Evolutionary conservation across 2,113 vertebrate species (phyloP).

Genomic region (Puma concolor): DNA sequence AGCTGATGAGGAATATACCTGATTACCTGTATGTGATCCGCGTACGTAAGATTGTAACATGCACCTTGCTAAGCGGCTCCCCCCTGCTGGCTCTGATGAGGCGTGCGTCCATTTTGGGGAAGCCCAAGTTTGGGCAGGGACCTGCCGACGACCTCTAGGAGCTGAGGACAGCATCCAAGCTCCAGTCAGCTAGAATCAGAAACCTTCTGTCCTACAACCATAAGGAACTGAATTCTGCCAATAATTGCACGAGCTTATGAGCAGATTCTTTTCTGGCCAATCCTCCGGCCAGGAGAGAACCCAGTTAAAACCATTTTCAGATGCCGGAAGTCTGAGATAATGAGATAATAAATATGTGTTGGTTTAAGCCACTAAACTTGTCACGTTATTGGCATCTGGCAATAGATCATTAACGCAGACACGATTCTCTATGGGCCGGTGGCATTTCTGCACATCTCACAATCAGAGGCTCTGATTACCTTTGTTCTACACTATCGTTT

Average conservation of each 20-base stretch:
- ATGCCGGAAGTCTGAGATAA: neutral
- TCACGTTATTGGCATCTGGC: neutral
- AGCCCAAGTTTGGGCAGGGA: neutral
- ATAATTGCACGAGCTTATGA: neutral
- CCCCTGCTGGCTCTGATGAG: neutral
- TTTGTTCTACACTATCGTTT: accelerated
- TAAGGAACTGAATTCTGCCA: neutral
- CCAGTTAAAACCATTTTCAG: neutral
- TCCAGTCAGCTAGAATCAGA: neutral
- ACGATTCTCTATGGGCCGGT: neutral
- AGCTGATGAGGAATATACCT: neutral
- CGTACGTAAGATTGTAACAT: neutral
- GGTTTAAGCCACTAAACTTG: neutral
- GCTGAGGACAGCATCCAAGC: neutral
- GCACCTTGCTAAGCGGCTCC: neutral
- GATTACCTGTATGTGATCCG: neutral
- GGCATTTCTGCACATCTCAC: neutral
- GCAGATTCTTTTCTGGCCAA: neutral
- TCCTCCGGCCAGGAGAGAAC: neutral
- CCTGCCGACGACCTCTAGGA: accelerated
- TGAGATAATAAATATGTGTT: neutral
- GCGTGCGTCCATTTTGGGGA: neutral
- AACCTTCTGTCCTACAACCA: neutral
- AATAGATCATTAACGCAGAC: neutral
- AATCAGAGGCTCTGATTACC: neutral